A percentile compares a stretch with the other conserved stretches of the same genome.
These are phyloP conservation scores for Kryptolebias marmoratus DNA, from an alignment of 2,113 vertebrate species.

Conservation along the genomic window DNA sequence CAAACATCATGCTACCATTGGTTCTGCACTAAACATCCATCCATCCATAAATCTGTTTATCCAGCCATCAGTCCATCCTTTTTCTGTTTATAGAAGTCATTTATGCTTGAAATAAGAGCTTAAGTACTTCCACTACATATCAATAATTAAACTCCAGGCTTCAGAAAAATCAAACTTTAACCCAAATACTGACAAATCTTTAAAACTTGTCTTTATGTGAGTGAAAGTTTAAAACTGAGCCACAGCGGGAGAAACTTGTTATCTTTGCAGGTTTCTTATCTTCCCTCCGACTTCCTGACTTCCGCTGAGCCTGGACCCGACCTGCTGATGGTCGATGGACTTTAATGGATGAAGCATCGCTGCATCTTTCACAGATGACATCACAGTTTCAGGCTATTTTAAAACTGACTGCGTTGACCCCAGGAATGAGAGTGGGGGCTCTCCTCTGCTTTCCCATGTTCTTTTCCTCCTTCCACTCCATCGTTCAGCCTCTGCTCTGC, in stretches of 20 bases:
- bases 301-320: constrained; percentile 33
- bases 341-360: constrained; percentile 33
- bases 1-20: too few relatives aligned
- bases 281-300: constrained; percentile 14
- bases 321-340: constrained; percentile 14
- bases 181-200: too few relatives aligned
- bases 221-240: too few relatives aligned
- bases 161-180: too few relatives aligned
- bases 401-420: constrained; percentile 29
- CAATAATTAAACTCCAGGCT: too few relatives aligned
- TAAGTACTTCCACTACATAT: too few relatives aligned
- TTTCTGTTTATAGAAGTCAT: too few relatives aligned
- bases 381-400: constrained; percentile 66
- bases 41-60: too few relatives aligned
- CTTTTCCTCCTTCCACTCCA: constrained; percentile 16
- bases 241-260: not conserved
- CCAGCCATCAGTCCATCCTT: too few relatives aligned
- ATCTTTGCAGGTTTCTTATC: not conserved
- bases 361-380: constrained; percentile 47
- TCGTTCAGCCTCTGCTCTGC: constrained; percentile 11
- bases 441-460: constrained; percentile 16
- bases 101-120: too few relatives aligned
- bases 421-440: constrained; percentile 48
- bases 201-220: too few relatives aligned
- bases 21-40: too few relatives aligned